Evolutionary conservation across 2,113 vertebrate species (phyloP), one percentile per base, ranked within the genome.

Genomic region (Daphoenositta chrysoptera): DNA sequence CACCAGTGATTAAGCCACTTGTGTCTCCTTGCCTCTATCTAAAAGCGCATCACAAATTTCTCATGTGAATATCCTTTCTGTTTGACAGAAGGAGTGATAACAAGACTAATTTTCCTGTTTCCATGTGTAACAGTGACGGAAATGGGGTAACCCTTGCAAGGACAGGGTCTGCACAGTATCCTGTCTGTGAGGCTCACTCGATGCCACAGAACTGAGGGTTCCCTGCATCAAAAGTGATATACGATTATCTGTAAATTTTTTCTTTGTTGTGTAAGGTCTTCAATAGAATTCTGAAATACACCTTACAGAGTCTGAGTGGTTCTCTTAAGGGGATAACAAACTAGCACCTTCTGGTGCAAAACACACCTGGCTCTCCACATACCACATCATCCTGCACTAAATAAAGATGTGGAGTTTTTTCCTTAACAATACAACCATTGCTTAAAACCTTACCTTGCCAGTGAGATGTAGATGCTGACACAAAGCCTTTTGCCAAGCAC

Each of bases 401-500:
- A 39, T 13, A 66, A 57, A 54, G 5, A 45, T 1, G 3, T 39
- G 8, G 3, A 1, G 0, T 13, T 42, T 63, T 27, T 33, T 28
- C 18, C 8, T 33, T 33, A 51, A 35, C 37, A 91, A 65, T 2
- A 51, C 6, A 73, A 51, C 5, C 5, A 10, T 5, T 73, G 42
- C 53, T 47, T 50, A 57, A 70, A 72, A 60, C 6, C 79, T 96
- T 98, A 99, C 99, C 98, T 99, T 99, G 91, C 99, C 99, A 8
- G 98, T 99, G 82, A 99, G 97, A 66, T 97, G 97, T 28, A 99
- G 98, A 69, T 97, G 98, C 94, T 98, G 98, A 97, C 99, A 99
- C 58, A 99, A 95, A 75, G 98, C 97, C 96, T 97, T 98, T 95
- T 99, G 99, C 99, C 99, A 99, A 44, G 97, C 97, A 93, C 98